A percentile compares a stretch with the other conserved stretches of the same genome.
These are phyloP conservation scores for Bedellia somnulentella DNA, from an alignment of 2,888 invertebrate genomes.

Conservation along the genomic window DNA sequence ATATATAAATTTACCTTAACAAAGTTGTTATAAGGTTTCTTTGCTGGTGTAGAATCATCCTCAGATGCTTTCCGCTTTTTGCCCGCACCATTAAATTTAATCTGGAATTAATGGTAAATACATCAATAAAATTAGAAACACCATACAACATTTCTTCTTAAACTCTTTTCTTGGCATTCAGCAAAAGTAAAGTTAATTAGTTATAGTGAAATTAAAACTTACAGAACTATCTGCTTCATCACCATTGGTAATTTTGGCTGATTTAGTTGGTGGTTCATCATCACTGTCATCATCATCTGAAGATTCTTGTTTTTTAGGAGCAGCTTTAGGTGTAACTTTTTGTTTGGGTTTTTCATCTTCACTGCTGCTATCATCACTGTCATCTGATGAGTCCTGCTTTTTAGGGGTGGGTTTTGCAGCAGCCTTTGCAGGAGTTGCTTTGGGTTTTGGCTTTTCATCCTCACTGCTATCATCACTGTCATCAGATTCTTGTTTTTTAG, in stretches of 20 bases:
- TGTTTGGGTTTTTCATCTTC: slow-evolving; percentile 14
- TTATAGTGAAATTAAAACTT: no score
- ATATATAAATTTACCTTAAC: slow-evolving; percentile 66
- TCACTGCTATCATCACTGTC: not conserved
- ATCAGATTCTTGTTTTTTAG: no score
- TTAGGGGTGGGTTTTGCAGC: no score
- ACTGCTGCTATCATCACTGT: slow-evolving; percentile 26
- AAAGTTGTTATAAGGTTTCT: slow-evolving; percentile 70
- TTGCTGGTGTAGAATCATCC: slow-evolving; percentile 32
- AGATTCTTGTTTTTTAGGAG: slow-evolving; percentile 9
- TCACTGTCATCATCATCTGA: slow-evolving; percentile 10
- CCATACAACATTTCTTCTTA: no score
- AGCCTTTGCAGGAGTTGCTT: slow-evolving; percentile 6
- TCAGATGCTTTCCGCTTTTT: slow-evolving; percentile 48
- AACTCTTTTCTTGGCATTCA: no score
- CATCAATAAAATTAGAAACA: no score
- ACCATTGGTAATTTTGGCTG: slow-evolving; percentile 1
- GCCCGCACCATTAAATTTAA: no score
- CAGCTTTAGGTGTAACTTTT: slow-evolving; percentile 8
- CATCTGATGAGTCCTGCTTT: slow-evolving; percentile 19
- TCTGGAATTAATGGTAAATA: no score
- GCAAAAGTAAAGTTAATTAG: no score
- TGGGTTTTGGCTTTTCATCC: slow-evolving; percentile 5
- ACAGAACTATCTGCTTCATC: no score
- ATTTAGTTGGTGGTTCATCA: slow-evolving; percentile 3